Percentiles rank a stretch among this genome's conserved stretches.
Evolutionary conservation across 1,140 invertebrate genomes (phyloP).

Genomic region (Phthorimaea operculella): DNA sequence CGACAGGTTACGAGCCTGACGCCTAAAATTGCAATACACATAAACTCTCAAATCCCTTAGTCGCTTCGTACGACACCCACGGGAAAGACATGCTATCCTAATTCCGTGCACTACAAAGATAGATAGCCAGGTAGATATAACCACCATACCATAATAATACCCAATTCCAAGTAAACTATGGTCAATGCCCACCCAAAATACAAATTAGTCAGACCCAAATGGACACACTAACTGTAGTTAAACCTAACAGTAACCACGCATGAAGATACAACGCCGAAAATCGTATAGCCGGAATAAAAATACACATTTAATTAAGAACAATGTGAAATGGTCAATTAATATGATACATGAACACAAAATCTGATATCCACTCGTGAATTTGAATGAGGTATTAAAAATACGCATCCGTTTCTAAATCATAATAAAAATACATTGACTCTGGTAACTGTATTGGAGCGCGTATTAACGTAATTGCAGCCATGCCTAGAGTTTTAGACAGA

Average conservation of each 20-base stretch:
- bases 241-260: not conserved
- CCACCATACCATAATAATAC: too few species aligned
- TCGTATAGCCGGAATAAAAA: constrained; percentile 34
- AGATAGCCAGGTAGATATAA: too few species aligned
- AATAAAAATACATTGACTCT: constrained; percentile 11
- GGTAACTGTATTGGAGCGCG: not conserved
- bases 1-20: too few species aligned
- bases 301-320: constrained; percentile 36
- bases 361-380: constrained; percentile 14
- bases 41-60: too few species aligned
- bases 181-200: too few species aligned
- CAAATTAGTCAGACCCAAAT: too few species aligned
- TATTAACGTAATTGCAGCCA: not conserved
- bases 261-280: constrained; percentile 15
- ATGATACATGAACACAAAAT: constrained; percentile 32
- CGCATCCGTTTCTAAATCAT: constrained; percentile 26
- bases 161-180: too few species aligned
- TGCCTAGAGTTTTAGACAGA: too few species aligned
- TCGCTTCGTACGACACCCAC: too few species aligned
- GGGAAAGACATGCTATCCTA: too few species aligned
- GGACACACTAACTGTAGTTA: not conserved
- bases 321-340: constrained; percentile 37
- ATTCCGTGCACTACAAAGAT: too few species aligned
- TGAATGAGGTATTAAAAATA: constrained; percentile 20
- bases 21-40: too few species aligned